Evolutionary conservation across 2,113 vertebrate genomes (phyloP).

Genomic region (Tachuris rubrigastra): DNA sequence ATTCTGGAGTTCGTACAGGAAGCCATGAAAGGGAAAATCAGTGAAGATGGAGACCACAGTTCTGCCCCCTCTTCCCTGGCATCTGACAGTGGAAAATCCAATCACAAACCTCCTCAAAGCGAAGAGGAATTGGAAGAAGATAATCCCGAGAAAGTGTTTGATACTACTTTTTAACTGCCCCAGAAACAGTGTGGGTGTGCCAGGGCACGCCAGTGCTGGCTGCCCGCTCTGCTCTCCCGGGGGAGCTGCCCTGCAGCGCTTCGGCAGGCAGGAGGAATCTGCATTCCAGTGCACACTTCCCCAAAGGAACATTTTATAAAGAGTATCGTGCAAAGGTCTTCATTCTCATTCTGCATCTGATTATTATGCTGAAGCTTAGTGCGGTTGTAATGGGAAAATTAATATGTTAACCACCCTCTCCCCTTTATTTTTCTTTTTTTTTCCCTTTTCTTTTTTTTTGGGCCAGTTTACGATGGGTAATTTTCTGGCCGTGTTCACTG

Average conservation of each 20-base stretch:
- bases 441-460: slow-evolving; percentile 42
- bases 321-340: slow-evolving; percentile 42
- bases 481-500: slow-evolving; percentile 50
- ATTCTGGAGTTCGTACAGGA: slow-evolving; percentile 98
- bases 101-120: slow-evolving; percentile 83
- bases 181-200: slow-evolving; percentile 7
- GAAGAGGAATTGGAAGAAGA: slow-evolving; percentile 86
- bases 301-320: slow-evolving; percentile 52
- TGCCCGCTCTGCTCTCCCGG: slow-evolving; percentile 10
- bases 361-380: slow-evolving; percentile 60
- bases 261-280: slow-evolving; percentile 65
- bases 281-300: slow-evolving; percentile 53
- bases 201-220: background rate
- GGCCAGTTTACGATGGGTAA: slow-evolving; percentile 48
- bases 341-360: slow-evolving; percentile 39
- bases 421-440: background rate
- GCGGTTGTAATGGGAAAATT: slow-evolving; percentile 56
- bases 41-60: slow-evolving; percentile 80
- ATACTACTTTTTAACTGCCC: slow-evolving; percentile 86
- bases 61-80: slow-evolving; percentile 68
- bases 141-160: slow-evolving; percentile 84
- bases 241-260: slow-evolving; percentile 65
- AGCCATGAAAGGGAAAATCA: slow-evolving; percentile 88
- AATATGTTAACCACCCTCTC: slow-evolving; percentile 42
- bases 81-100: slow-evolving; percentile 80